These are phyloP conservation scores for Belonocnema kinseyi DNA, from an alignment of 1,140 invertebrate genomes.

Conservation along the genomic window DNA sequence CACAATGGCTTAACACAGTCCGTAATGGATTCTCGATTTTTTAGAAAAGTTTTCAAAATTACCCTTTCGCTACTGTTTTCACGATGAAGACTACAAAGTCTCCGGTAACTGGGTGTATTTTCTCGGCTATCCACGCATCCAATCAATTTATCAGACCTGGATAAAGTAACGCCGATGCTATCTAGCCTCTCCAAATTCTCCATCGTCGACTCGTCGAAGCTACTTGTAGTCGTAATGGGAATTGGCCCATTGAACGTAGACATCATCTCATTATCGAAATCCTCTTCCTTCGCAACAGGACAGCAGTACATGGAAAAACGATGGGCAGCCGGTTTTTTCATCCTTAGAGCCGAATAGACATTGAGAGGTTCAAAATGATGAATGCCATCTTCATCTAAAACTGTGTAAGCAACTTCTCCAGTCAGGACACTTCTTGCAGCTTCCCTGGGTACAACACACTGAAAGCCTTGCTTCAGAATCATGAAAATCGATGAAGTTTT, in stretches of 20 bases:
- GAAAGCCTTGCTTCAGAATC: constrained; percentile 85
- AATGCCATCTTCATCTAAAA: constrained; percentile 86
- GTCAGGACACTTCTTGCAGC: constrained; percentile 83
- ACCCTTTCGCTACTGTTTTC: constrained; percentile 61
- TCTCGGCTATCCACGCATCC: constrained; percentile 64
- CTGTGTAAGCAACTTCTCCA: constrained; percentile 84
- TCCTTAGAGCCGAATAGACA: constrained; percentile 82
- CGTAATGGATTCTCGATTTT: no score
- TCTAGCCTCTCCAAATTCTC: constrained; percentile 50
- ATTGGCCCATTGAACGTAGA: constrained; percentile 61
- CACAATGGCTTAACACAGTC: no score
- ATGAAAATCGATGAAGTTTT: constrained; percentile 80
- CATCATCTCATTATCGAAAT: constrained; percentile 66
- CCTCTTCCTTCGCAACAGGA: constrained; percentile 77
- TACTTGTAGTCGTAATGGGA: constrained; percentile 61
- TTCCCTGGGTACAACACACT: constrained; percentile 86
- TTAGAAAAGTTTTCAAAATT: constrained; percentile 42
- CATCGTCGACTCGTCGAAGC: constrained; percentile 57
- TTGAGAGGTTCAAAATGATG: constrained; percentile 86
- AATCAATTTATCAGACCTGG: constrained; percentile 58
- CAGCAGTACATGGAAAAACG: constrained; percentile 82
- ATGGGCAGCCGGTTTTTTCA: constrained; percentile 80
- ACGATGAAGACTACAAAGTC: constrained; percentile 60
- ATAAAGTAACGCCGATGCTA: constrained; percentile 57
- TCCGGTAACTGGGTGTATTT: constrained; percentile 71